phyloP scores from a whole-genome alignment of 2,888 invertebrate genomes.

The Eueremaeus valkanovi region DNA sequence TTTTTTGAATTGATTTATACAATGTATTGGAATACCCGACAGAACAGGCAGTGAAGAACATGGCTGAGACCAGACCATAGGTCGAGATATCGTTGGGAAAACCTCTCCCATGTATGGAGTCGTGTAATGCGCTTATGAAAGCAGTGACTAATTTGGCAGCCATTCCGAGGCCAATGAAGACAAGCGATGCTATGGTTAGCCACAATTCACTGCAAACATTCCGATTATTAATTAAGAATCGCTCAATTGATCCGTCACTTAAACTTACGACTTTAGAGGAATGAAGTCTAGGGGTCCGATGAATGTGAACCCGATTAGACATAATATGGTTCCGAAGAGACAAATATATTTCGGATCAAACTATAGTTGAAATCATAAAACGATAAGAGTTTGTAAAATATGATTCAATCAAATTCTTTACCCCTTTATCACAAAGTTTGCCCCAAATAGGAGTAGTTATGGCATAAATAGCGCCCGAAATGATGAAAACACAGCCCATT shows the following conservation, averaged over 20 bases:
- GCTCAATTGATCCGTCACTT: not conserved
- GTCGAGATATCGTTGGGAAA: constrained; percentile 81
- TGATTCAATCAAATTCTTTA: constrained; percentile 17
- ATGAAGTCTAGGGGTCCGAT: constrained; percentile 78
- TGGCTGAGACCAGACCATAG: constrained; percentile 79
- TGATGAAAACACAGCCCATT: constrained; percentile 74
- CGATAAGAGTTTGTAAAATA: not conserved
- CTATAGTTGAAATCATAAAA: not conserved
- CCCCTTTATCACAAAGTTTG: constrained; percentile 67
- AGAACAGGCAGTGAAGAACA: constrained; percentile 86
- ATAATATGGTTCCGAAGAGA: constrained; percentile 49
- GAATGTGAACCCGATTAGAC: constrained; percentile 63
- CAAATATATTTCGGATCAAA: constrained; percentile 46
- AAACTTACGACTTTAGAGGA: constrained; percentile 56
- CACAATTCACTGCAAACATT: not conserved
- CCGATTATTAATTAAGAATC: constrained; percentile 37
- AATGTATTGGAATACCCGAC: constrained; percentile 58
- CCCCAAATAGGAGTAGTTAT: constrained; percentile 74
- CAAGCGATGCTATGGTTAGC: constrained; percentile 62
- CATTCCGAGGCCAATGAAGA: constrained; percentile 78
- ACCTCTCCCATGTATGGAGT: constrained; percentile 61
- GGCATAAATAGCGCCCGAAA: constrained; percentile 76
- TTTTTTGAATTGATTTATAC: too few species aligned
- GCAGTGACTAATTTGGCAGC: constrained; percentile 79
- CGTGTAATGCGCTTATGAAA: constrained; percentile 75